These are phyloP conservation scores for Gila robusta DNA, from an alignment of 2,797 vertebrate species.

Conservation along the genomic window DNA sequence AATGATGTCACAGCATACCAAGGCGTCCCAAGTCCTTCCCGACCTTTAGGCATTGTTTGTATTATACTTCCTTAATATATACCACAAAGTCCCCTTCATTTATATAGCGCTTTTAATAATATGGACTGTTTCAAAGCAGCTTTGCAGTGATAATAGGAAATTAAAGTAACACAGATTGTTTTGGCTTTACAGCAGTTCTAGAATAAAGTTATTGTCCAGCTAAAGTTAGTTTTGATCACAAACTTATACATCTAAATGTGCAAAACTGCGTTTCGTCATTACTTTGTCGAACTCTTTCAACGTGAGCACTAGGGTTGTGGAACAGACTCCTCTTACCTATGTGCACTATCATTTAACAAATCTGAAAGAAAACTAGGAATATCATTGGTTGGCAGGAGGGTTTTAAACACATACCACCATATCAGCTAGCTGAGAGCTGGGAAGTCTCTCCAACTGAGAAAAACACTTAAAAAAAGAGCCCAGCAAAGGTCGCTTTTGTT, in stretches of 20 bases:
- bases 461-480: background rate
- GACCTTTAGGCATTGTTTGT: slow-evolving; percentile 59
- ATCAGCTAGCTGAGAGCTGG: background rate
- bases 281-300: background rate
- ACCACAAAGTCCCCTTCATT: background rate
- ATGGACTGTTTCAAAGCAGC: too few relatives aligned
- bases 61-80: slow-evolving; percentile 2
- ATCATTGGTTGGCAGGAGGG: background rate
- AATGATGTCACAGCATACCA: slow-evolving; percentile 40
- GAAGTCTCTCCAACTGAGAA: background rate
- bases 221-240: background rate
- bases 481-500: slow-evolving; percentile 9
- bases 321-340: background rate
- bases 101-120: too few relatives aligned
- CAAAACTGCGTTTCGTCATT: background rate
- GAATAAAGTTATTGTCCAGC: too few relatives aligned
- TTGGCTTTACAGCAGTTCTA: too few relatives aligned
- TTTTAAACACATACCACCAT: slow-evolving; percentile 17
- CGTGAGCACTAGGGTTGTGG: background rate
- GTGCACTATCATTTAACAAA: background rate
- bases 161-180: too few relatives aligned
- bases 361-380: slow-evolving; percentile 1
- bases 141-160: too few relatives aligned
- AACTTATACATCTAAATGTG: background rate
- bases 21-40: slow-evolving; percentile 9